These are phyloP conservation scores for Lagorchestes hirsutus DNA, from an alignment of 2,797 vertebrate species.

Conservation along the genomic window DNA sequence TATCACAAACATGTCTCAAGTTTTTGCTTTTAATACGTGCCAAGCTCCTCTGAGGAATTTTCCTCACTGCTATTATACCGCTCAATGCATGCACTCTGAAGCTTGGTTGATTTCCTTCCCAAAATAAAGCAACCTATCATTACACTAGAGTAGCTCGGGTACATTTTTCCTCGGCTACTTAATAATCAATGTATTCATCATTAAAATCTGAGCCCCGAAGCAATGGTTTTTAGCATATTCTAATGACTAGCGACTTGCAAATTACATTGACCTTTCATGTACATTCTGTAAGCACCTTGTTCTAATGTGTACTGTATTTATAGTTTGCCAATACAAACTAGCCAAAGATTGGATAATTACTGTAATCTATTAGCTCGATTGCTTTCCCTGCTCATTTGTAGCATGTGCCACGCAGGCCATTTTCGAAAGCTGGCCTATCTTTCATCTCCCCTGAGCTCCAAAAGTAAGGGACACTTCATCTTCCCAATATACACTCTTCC, in stretches of 20 bases:
- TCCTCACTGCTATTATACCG: slow-evolving; percentile 93
- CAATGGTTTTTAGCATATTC: slow-evolving; percentile 95
- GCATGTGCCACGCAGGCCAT: slow-evolving; percentile 88
- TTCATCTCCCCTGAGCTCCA: slow-evolving; percentile 87
- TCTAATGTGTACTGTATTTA: slow-evolving; percentile 93
- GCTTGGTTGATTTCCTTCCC: slow-evolving; percentile 90
- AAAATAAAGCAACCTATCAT: slow-evolving; percentile 93
- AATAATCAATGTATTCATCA: slow-evolving; percentile 95
- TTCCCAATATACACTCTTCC: slow-evolving; percentile 78
- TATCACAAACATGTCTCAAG: slow-evolving; percentile 96
- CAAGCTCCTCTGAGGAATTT: slow-evolving; percentile 91
- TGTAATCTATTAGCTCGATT: slow-evolving; percentile 93
- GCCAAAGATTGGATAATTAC: slow-evolving; percentile 94
- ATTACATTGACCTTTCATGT: slow-evolving; percentile 96
- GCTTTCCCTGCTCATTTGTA: slow-evolving; percentile 90
- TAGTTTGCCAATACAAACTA: slow-evolving; percentile 93
- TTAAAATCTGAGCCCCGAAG: slow-evolving; percentile 94
- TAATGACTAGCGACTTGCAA: slow-evolving; percentile 95
- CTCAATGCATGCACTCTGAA: slow-evolving; percentile 90
- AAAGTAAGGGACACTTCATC: slow-evolving; percentile 83
- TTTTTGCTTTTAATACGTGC: slow-evolving; percentile 95
- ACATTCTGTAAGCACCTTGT: slow-evolving; percentile 95
- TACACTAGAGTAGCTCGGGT: slow-evolving; percentile 84
- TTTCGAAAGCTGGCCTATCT: slow-evolving; percentile 89
- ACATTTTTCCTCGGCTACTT: slow-evolving; percentile 90